Base-by-base conservation (phyloP, 2,888 invertebrate genomes). In the Dexiosoma caninum region DNA sequence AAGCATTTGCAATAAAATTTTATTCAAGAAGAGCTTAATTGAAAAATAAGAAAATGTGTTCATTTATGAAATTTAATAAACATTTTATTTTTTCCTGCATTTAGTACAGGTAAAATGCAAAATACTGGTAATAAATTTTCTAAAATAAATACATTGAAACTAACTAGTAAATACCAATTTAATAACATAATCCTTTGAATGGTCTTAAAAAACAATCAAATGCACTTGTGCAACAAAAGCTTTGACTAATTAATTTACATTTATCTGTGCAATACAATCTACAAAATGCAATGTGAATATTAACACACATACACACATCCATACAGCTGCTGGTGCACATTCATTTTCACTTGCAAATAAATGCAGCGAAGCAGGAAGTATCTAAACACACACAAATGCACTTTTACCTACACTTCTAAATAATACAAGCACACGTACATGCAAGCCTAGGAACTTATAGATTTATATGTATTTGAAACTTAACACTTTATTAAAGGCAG, bases 241-340 rank as follows among this genome's bases (percentile, higher is more conserved):
- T 82, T 82, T 77, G 81, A 83, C 82, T 83, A 83, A 83, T 83
- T 83, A 83, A 83, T 83, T 83, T 83, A 80, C 80, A 83, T 83
- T 82, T 82, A 82, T 82, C 82, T 79, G 70, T 74, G 69, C 75
- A 78, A 71, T 77, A 67, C 76, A 78, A 67, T 76, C 67, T 70
- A 75, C 35, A 60, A 69, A 64, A 72, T 75, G 70, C 51, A 69
- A 72, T 40, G 19, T 21, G 37, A 57, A 44, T 35, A 55, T 57
- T 32, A 12, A 55, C 6, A 55, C 21, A 62, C 57, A 69, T 37
- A 21, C n/a, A 49, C 2, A 9, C 23, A 16, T 6, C 55, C 7
- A 1, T 0, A 42, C n/a, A 14, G 7, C 49, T 6, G 21, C 19
- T n/a, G 16, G 1, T 16, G 23, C 12, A 30, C 23, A 19, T 6